Evolutionary conservation across 2,113 vertebrate genomes (phyloP), one percentile per base, ranked within the genome.

Genomic region (Pseudolaguvia tuberculata): DNA sequence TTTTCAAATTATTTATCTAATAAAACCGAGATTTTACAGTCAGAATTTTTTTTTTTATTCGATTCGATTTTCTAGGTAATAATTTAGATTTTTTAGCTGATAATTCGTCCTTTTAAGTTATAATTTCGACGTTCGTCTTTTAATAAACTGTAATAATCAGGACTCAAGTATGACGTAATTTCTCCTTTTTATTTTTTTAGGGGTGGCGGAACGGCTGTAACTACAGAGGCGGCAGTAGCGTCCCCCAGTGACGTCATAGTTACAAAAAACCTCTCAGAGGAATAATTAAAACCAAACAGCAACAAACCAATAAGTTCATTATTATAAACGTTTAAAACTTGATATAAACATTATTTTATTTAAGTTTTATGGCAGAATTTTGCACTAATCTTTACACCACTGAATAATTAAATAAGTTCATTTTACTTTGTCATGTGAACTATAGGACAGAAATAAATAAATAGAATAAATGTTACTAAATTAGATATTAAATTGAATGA

Each of bases 161-260:
- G 39, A 42, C 39, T 5, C 7, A 42, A 42, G 5, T 42, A 42
- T 9, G 39, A 8, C 7, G 9, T 42, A 6, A 7, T 42, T 42
- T 42, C 7, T 5, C 4, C 4, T n/a, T n/a, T n/a, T n/a, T 42
- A 42, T 42, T 7, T 42, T 42, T 35, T 35, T 35, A 4, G 6
- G 31, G 6, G 31, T 42, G 4, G 39, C 39, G 39, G 4, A 42
- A 42, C 39, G 39, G 39, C 39, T 9, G 29, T n/a, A 39, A 39
- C 31, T 39, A 20, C 17, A 31, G 7, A 7, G 20, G 58, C 9
- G 4, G 1, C 13, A 13, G 45, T 7, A 23, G 1, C 13, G 61
- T 23, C n/a, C 12, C 63, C 63, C 45, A 12, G 63, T 67, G 63
- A 67, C 63, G 17, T 67, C 63, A 20, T 39, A 47, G 4, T 21